These are phyloP conservation scores for Dryocosmus kuriphilus DNA, from an alignment of 2,888 invertebrate species.

Conservation along the genomic window DNA sequence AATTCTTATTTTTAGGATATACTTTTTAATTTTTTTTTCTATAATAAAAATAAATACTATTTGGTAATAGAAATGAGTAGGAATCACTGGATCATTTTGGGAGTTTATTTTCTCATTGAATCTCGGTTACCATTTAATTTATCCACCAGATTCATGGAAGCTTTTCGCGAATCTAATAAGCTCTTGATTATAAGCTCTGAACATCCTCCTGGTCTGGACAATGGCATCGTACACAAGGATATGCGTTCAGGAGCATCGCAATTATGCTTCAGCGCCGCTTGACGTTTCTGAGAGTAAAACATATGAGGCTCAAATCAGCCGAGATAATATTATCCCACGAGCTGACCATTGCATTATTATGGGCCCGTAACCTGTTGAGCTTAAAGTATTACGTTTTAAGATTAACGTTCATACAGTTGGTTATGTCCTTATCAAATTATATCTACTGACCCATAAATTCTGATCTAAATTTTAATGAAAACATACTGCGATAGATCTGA, in stretches of 20 bases:
- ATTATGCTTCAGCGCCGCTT: constrained; percentile 62
- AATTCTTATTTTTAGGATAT: no score
- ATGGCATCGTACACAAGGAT: constrained; percentile 55
- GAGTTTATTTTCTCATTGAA: not conserved
- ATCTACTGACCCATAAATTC: not conserved
- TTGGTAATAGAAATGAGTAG: not conserved
- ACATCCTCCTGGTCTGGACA: constrained; percentile 61
- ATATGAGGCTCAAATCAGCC: constrained; percentile 54
- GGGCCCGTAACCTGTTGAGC: no score
- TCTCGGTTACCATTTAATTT: constrained; percentile 62
- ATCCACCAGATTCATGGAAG: constrained; percentile 56
- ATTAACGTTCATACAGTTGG: no score
- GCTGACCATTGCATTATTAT: not conserved
- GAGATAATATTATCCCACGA: constrained; percentile 52
- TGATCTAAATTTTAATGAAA: not conserved
- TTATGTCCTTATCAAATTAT: not conserved
- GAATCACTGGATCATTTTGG: not conserved
- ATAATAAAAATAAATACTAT: no score
- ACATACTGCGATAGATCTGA: not conserved
- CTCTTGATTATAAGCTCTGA: constrained; percentile 59
- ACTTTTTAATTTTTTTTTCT: no score
- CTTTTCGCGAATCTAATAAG: constrained; percentile 63
- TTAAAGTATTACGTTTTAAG: no score
- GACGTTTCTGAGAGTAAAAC: constrained; percentile 51
- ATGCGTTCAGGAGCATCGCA: constrained; percentile 62